Conservation (phyloP, 2,888 invertebrate species). For the Craniophora ligustri region DNA sequence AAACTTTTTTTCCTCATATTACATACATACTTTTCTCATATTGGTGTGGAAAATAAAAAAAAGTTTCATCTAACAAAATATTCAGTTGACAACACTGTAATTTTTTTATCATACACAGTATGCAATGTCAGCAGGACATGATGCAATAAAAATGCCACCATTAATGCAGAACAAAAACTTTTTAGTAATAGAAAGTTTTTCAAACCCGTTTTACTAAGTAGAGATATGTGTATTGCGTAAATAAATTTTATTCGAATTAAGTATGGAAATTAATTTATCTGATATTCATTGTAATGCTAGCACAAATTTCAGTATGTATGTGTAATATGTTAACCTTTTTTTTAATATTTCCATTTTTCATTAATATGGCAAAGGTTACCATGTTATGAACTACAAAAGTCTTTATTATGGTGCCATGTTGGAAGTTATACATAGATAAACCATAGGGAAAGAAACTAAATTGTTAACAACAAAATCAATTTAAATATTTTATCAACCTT, state of each 20-base stretch:
- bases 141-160: slow-evolving; percentile 22
- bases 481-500: slow-evolving; percentile 42
- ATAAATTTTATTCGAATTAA: neutral
- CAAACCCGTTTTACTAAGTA: neutral
- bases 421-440: slow-evolving; percentile 6
- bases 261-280: neutral
- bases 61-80: neutral
- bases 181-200: neutral
- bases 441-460: slow-evolving; percentile 6
- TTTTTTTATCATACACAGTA: slow-evolving; percentile 12
- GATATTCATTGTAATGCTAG: slow-evolving; percentile 6
- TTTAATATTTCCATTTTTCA: too few species aligned
- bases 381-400: slow-evolving; percentile 1
- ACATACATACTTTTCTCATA: neutral
- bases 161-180: neutral
- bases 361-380: slow-evolving; percentile 6
- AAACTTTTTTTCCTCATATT: too few species aligned
- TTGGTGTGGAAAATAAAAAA: neutral
- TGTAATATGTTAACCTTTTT: neutral
- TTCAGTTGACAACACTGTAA: slow-evolving; percentile 3
- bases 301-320: neutral
- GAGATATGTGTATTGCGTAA: neutral
- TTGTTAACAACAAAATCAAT: slow-evolving; percentile 42
- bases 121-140: slow-evolving; percentile 26
- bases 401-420: slow-evolving; percentile 1